Evolutionary conservation across 2,797 vertebrate genomes (phyloP).

Genomic region (Gambelia wislizenii): DNA sequence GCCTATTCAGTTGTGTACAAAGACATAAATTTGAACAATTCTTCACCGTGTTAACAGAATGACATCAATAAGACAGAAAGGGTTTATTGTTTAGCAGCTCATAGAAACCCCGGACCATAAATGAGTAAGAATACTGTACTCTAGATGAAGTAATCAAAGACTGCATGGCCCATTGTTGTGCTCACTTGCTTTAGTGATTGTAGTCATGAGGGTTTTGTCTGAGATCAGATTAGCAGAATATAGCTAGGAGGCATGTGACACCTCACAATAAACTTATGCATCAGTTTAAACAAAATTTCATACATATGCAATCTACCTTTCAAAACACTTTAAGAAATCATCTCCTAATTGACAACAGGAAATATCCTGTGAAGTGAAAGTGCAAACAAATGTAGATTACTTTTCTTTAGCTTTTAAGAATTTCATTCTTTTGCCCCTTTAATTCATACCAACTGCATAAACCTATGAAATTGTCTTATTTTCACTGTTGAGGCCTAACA

Average conservation of each 20-base stretch:
- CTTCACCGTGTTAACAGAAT: background rate
- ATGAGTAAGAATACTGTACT: slow-evolving; percentile 32
- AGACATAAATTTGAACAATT: slow-evolving; percentile 14
- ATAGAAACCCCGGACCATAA: slow-evolving; percentile 2
- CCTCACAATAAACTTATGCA: background rate
- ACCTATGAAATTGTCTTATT: no score
- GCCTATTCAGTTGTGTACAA: slow-evolving; percentile 16
- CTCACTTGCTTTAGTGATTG: background rate
- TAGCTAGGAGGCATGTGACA: background rate
- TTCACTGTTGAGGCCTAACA: background rate
- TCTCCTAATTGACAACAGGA: background rate
- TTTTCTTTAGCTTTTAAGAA: background rate
- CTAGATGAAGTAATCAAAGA: slow-evolving; percentile 21
- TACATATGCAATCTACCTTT: background rate
- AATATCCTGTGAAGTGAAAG: background rate
- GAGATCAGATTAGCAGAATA: background rate
- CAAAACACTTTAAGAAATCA: background rate
- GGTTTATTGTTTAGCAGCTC: slow-evolving; percentile 25
- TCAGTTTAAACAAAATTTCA: background rate
- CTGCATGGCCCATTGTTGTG: background rate
- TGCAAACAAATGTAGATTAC: background rate
- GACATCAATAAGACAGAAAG: slow-evolving; percentile 12
- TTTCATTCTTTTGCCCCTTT: background rate
- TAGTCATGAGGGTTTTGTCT: background rate
- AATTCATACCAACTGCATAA: no score